Conservation (phyloP, 2,113 vertebrate genomes). For the Pantherophis guttatus region DNA sequence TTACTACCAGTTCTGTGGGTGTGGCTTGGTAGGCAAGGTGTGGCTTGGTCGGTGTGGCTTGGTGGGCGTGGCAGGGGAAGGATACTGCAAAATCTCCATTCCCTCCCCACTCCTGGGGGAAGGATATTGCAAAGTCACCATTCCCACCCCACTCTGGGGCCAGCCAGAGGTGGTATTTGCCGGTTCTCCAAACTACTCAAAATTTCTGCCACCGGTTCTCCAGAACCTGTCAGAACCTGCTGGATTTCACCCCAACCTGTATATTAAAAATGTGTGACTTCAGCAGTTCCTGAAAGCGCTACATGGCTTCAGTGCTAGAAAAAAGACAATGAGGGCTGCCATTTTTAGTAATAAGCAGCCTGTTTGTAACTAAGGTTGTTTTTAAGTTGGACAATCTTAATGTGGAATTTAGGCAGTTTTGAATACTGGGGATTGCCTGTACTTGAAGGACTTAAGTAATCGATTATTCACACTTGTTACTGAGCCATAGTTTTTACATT, state of each 20-base stretch:
- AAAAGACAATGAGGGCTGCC: background rate
- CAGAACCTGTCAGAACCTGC: too few relatives aligned
- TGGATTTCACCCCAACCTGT: background rate
- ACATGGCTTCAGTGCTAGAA: background rate
- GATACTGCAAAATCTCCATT: too few relatives aligned
- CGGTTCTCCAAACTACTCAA: too few relatives aligned
- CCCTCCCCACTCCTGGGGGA: too few relatives aligned
- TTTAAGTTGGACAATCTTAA: background rate
- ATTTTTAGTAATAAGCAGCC: background rate
- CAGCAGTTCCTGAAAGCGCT: background rate
- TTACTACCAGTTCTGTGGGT: too few relatives aligned
- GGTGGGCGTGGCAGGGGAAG: too few relatives aligned
- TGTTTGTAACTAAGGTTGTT: background rate
- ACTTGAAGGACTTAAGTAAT: background rate
- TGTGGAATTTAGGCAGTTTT: background rate
- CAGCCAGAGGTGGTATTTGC: too few relatives aligned
- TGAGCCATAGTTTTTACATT: background rate
- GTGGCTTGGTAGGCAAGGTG: too few relatives aligned
- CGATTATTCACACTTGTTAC: background rate
- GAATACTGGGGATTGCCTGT: background rate
- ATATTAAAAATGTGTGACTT: background rate
- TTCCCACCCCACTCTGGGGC: too few relatives aligned
- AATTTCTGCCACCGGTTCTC: too few relatives aligned
- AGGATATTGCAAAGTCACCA: too few relatives aligned
- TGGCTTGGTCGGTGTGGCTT: too few relatives aligned